phyloP scores from a whole-genome alignment of 2,797 vertebrate genomes.

The Fratercula arctica region DNA sequence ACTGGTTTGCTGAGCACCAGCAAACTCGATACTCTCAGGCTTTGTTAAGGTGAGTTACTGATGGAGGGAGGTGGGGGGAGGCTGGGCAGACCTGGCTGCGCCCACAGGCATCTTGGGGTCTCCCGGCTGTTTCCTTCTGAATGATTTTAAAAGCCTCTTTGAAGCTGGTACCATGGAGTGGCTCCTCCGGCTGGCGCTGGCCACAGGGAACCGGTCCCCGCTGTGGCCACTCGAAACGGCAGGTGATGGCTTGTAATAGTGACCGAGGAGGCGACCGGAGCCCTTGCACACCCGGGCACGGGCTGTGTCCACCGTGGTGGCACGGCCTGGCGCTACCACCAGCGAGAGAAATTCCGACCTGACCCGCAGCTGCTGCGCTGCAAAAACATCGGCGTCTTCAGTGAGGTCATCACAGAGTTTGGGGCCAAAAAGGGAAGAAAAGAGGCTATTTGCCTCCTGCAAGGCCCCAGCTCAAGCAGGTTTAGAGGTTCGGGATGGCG shows the following conservation, averaged over 20 bases:
- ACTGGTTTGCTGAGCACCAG: not conserved
- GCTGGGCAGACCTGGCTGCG: fast-evolving
- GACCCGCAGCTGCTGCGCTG: not conserved
- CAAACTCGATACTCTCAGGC: not conserved
- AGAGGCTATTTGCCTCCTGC: not conserved
- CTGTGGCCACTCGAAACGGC: fast-evolving
- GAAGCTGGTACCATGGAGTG: fast-evolving
- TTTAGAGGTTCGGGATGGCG: fast-evolving
- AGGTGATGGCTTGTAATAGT: not conserved
- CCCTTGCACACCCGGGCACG: fast-evolving
- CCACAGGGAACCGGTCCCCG: fast-evolving
- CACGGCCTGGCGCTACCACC: not conserved
- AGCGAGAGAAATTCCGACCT: not conserved
- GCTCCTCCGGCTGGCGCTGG: fast-evolving
- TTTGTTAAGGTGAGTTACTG: fast-evolving
- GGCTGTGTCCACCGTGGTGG: fast-evolving
- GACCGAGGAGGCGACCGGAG: not conserved
- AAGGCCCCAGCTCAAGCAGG: too few relatives aligned
- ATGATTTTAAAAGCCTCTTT: not conserved
- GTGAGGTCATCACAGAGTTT: not conserved
- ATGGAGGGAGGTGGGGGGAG: not conserved
- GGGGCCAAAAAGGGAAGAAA: not conserved
- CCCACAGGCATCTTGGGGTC: fast-evolving
- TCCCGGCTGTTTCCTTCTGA: not conserved
- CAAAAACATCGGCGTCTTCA: not conserved